phyloP scores from a whole-genome alignment of 2,888 invertebrate species.

The Drosophila recens region DNA sequence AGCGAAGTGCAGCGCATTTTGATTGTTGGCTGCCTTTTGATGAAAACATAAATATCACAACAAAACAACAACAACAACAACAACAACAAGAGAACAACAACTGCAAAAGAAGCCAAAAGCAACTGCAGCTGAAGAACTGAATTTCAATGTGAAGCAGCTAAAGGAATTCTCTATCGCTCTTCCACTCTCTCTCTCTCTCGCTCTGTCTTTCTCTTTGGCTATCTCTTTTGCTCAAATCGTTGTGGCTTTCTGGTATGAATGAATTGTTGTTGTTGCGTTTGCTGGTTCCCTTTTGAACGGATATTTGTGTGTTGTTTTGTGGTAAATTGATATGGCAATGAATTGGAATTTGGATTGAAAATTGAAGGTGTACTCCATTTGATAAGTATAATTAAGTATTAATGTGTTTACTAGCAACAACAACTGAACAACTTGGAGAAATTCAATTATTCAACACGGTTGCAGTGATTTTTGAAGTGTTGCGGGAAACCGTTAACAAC shows the following conservation, averaged over 20 bases:
- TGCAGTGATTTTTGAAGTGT: background rate
- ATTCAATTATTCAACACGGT: slow-evolving; percentile 11
- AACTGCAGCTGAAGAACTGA: slow-evolving; percentile 53
- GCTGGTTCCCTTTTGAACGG: slow-evolving; percentile 39
- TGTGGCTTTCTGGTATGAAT: slow-evolving; percentile 68
- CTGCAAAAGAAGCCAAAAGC: slow-evolving; percentile 34
- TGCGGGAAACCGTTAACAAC: background rate
- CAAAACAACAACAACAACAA: slow-evolving; percentile 36
- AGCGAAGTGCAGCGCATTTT: slow-evolving; percentile 78
- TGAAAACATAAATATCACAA: slow-evolving; percentile 81
- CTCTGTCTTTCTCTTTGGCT: slow-evolving; percentile 14
- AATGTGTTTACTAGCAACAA: slow-evolving; percentile 5
- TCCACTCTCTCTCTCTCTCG: slow-evolving; percentile 28
- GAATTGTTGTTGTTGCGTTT: slow-evolving; percentile 57
- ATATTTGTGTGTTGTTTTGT: slow-evolving; percentile 39
- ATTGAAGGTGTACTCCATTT: slow-evolving; percentile 48
- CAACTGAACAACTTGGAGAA: slow-evolving; percentile 4
- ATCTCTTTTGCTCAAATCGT: slow-evolving; percentile 19
- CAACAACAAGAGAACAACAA: slow-evolving; percentile 46
- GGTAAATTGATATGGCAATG: slow-evolving; percentile 76
- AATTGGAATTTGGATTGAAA: slow-evolving; percentile 47
- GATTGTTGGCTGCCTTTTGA: slow-evolving; percentile 81
- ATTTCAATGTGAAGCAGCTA: slow-evolving; percentile 37
- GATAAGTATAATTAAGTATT: slow-evolving; percentile 52
- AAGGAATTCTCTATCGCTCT: slow-evolving; percentile 35